Conservation (phyloP, 1,140 invertebrate species). For the Tachypleus tridentatus region DNA sequence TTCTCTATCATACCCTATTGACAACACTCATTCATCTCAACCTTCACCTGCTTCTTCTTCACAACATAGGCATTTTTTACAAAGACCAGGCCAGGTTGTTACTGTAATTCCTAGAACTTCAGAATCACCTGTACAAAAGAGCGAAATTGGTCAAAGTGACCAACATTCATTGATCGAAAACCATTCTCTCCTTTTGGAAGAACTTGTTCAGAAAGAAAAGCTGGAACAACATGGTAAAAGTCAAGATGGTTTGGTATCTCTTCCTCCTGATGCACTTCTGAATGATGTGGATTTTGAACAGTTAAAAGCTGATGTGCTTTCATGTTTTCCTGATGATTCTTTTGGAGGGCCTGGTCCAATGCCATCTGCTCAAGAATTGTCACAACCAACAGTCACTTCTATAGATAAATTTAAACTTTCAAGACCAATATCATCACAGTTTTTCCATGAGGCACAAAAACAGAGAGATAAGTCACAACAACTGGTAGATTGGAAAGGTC, state of each 20-base stretch:
- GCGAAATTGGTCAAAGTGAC: not conserved
- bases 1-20: too few species aligned
- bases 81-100: too few species aligned
- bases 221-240: constrained; percentile 54
- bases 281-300: constrained; percentile 60
- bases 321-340: constrained; percentile 18
- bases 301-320: constrained; percentile 51
- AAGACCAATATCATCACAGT: too few species aligned
- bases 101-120: too few species aligned
- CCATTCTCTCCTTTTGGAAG: constrained; percentile 79
- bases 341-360: constrained; percentile 9
- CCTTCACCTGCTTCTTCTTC: too few species aligned
- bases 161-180: constrained; percentile 51
- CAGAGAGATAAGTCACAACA: too few species aligned
- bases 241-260: constrained; percentile 44
- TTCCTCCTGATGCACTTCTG: constrained; percentile 38
- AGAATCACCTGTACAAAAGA: not conserved
- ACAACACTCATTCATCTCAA: too few species aligned
- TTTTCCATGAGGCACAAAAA: too few species aligned
- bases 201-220: constrained; percentile 83
- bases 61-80: too few species aligned
- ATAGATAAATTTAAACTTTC: too few species aligned
- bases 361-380: not conserved
- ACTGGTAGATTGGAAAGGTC: too few species aligned
- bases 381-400: too few species aligned